These are phyloP conservation scores for Ailurus styani DNA, from an alignment of 2,113 vertebrate species.

Conservation along the genomic window DNA sequence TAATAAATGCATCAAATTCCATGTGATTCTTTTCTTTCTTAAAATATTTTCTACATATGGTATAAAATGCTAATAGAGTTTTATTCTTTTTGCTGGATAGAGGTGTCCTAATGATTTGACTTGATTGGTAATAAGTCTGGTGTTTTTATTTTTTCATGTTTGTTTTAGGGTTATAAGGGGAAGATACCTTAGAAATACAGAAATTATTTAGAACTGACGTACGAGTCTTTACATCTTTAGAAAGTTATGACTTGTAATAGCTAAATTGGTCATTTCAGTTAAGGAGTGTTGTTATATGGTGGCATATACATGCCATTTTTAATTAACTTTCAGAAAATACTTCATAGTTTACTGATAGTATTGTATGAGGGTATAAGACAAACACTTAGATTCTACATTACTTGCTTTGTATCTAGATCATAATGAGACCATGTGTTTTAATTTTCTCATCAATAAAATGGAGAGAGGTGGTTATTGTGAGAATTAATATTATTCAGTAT, in stretches of 20 bases:
- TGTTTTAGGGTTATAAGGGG: not conserved
- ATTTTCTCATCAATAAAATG: not conserved
- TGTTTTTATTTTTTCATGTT: not conserved
- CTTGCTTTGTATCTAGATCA: not conserved
- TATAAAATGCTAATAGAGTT: not conserved
- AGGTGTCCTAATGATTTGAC: not conserved
- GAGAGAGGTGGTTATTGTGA: not conserved
- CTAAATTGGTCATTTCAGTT: not conserved
- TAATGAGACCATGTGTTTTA: not conserved
- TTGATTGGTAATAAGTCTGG: not conserved
- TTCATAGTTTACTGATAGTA: not conserved
- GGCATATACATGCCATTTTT: not conserved
- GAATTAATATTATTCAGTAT: not conserved
- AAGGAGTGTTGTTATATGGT: not conserved
- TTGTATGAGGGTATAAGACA: not conserved
- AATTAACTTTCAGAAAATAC: not conserved
- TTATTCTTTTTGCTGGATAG: not conserved
- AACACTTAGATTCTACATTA: not conserved
- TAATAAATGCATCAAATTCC: not conserved
- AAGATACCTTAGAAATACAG: not conserved
- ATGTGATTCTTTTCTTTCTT: not conserved
- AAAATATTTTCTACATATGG: not conserved
- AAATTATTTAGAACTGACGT: not conserved
- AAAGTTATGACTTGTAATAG: not conserved
- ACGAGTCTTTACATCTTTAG: not conserved